phyloP scores from a whole-genome alignment of 2,888 invertebrate genomes.

The Colletes collaris region DNA sequence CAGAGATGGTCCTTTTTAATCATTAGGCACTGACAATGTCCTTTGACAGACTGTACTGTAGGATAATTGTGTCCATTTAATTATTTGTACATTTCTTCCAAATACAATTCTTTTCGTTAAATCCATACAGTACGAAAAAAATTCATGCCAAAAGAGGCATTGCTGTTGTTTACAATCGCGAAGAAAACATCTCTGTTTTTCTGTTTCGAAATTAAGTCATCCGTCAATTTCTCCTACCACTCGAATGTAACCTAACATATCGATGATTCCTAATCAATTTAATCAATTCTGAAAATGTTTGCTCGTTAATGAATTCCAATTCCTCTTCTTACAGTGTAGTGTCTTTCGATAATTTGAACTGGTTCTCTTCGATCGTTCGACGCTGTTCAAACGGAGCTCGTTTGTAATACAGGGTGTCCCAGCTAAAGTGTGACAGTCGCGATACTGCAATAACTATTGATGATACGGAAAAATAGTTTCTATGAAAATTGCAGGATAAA shows the following conservation, averaged over 20 bases:
- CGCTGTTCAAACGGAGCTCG: neutral
- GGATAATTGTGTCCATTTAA: too few relatives aligned
- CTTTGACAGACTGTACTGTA: neutral
- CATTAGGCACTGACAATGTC: neutral
- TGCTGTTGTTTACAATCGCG: too few relatives aligned
- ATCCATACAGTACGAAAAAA: too few relatives aligned
- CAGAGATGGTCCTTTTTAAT: conserved; percentile 51
- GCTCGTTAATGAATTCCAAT: neutral
- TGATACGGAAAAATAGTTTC: too few relatives aligned
- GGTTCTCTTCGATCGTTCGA: neutral
- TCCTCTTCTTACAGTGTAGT: neutral
- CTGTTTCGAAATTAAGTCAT: neutral
- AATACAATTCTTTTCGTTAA: too few relatives aligned
- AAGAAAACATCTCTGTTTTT: neutral
- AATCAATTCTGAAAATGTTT: neutral
- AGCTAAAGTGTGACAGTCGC: too few relatives aligned
- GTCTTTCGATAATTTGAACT: neutral
- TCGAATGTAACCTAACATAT: neutral
- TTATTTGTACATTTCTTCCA: too few relatives aligned
- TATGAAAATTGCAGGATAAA: too few relatives aligned
- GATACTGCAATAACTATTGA: too few relatives aligned
- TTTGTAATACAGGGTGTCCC: neutral
- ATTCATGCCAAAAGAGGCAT: too few relatives aligned
- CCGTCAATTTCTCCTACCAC: neutral
- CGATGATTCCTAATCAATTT: conserved; percentile 3